Base-by-base conservation (phyloP, 2,797 vertebrate species). In the Falco biarmicus region DNA sequence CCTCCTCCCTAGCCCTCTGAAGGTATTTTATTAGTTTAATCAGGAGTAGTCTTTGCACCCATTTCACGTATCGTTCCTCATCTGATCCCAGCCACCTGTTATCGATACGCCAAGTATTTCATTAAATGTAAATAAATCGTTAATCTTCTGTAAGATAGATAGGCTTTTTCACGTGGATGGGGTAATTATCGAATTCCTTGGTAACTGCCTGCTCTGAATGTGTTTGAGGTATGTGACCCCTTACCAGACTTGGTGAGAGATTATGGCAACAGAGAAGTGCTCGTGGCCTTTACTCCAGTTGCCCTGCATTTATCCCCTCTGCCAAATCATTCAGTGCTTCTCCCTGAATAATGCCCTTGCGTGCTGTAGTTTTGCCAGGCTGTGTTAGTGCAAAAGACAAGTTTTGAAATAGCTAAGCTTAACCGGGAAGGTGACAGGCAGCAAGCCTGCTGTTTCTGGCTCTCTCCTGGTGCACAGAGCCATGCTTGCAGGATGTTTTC, bases 31-130 rank as follows among this genome's bases (percentile, higher is more conserved):
- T 75, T 76, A 20, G 29, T 90, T 86, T 87, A 73, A 80, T 86
- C 84, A 32, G 88, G 59, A 86, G 22, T n/a, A 66, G 51, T 92
- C 93, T 96, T 93, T 93, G 92, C 37, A 56, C 83, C 82, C 57
- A 21, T 65, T 86, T 66, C 3, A 0, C 0, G 1, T 78, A 26
- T 77, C 34, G 53, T 63, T 77, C 45, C 54, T 80, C 48, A 53
- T 66, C 74, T 77, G 87, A 89, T 83, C 43, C 43, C 20, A 47
- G 69, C 29, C 48, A 25, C 82, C 74, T 70, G 51, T 78, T 56
- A 5, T 66, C 0, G 1, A 82, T 83, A 82, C 87, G 60, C 48
- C 28, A 68, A 60, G 61, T 50, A 34, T 87, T 92, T 82, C 41
- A 71, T 60, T 54, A 80, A 80, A 51, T 26, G 89, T 64, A 70